These are phyloP conservation scores for Clarias pachynema DNA, from an alignment of 2,797 vertebrate species.

Conservation along the genomic window DNA sequence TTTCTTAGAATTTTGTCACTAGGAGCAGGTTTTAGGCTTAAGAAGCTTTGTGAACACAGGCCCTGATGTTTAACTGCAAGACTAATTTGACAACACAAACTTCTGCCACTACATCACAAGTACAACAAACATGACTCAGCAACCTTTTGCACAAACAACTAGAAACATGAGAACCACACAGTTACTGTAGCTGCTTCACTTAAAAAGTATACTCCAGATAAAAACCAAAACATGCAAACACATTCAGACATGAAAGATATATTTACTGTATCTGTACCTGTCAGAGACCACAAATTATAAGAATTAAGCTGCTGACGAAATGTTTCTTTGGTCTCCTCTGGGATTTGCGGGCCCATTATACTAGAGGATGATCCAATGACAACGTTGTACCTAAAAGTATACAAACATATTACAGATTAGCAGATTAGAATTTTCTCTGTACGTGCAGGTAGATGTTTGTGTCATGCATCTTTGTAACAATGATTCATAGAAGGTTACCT, in stretches of 20 bases:
- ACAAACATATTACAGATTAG: neutral
- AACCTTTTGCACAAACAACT: neutral
- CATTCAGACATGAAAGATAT: neutral
- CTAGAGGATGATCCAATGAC: slow-evolving; percentile 87
- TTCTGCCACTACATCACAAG: neutral
- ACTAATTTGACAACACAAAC: neutral
- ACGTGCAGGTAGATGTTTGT: neutral
- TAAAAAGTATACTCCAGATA: neutral
- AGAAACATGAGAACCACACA: neutral
- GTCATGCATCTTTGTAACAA: neutral
- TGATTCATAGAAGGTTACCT: slow-evolving; percentile 72
- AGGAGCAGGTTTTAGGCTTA: too few species aligned
- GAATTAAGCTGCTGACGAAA: slow-evolving; percentile 87
- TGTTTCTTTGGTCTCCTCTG: slow-evolving; percentile 84
- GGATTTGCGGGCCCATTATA: slow-evolving; percentile 90
- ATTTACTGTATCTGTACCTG: slow-evolving; percentile 74
- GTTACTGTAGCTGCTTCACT: neutral
- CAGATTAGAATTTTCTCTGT: neutral
- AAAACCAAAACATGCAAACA: neutral
- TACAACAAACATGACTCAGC: neutral
- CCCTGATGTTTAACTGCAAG: neutral
- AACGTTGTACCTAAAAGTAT: slow-evolving; percentile 81
- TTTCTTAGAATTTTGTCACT: too few species aligned
- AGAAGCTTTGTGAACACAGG: too few species aligned
- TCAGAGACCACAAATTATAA: slow-evolving; percentile 92